phyloP scores from a whole-genome alignment of 1,140 invertebrate species.

The Dendroctonus valens region DNA sequence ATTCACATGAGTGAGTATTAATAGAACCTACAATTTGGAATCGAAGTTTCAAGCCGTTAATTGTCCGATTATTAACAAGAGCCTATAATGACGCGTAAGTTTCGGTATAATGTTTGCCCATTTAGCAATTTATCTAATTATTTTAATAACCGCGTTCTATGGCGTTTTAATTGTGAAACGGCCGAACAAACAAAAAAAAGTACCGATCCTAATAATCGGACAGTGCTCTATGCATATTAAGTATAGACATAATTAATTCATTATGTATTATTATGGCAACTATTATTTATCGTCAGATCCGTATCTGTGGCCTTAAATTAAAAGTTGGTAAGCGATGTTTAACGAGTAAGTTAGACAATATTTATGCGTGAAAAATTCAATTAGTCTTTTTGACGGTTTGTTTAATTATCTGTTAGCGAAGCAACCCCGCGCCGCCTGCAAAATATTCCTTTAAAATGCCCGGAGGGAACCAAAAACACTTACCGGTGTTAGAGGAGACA shows the following conservation, averaged over 20 bases:
- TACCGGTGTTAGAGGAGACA: slow-evolving; percentile 16
- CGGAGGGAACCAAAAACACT: not conserved
- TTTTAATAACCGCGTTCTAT: not conserved
- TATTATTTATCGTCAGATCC: slow-evolving; percentile 21
- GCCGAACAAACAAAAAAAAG: not conserved
- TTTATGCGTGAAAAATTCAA: slow-evolving; percentile 19
- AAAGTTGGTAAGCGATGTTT: not conserved
- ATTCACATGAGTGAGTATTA: no score
- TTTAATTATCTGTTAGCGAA: slow-evolving; percentile 10
- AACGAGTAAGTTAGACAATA: not conserved
- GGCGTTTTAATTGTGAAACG: slow-evolving; percentile 13
- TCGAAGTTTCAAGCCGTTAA: no score
- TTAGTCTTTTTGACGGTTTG: slow-evolving; percentile 10
- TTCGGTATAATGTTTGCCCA: not conserved
- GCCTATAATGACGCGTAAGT: no score
- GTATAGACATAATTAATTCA: slow-evolving; percentile 24
- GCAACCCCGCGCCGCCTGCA: no score
- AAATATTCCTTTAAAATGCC: no score
- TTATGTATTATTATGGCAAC: slow-evolving; percentile 29
- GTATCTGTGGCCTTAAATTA: slow-evolving; percentile 20
- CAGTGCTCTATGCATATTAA: slow-evolving; percentile 27
- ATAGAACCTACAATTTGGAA: no score
- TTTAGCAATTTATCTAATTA: not conserved
- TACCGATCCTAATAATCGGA: slow-evolving; percentile 20
- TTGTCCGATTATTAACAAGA: no score